Conservation (phyloP, 2,797 vertebrate species). For the Pipistrellus nathusii region DNA sequence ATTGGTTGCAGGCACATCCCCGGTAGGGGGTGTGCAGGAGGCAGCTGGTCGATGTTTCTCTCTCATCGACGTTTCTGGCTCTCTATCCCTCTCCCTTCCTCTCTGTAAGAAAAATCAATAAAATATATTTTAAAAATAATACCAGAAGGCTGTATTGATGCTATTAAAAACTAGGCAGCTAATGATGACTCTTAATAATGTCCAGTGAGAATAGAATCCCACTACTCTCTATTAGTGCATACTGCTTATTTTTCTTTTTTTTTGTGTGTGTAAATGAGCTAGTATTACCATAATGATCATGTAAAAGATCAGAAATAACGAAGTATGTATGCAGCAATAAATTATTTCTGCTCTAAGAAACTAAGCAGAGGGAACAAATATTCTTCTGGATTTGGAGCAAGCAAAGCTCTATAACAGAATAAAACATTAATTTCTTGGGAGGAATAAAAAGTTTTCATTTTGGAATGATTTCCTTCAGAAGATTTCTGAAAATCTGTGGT, state of each 20-base stretch:
- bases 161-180: constrained; percentile 32
- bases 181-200: constrained; percentile 68
- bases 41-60: no score
- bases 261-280: background rate
- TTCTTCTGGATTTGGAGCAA: constrained; percentile 8
- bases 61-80: no score
- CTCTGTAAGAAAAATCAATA: no score
- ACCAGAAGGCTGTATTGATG: constrained; percentile 56
- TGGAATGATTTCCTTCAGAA: constrained; percentile 38
- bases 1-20: no score
- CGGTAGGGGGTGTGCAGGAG: no score
- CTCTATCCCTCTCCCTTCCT: no score
- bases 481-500: background rate
- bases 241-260: background rate
- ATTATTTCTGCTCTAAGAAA: constrained; percentile 27
- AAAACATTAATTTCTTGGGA: constrained; percentile 37
- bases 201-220: background rate
- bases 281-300: constrained; percentile 39
- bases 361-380: constrained; percentile 42
- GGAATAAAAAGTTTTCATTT: constrained; percentile 30
- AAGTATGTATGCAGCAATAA: constrained; percentile 39
- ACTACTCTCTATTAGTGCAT: constrained; percentile 15
- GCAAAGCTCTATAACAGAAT: constrained; percentile 20
- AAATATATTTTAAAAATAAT: no score
- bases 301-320: constrained; percentile 59